phyloP scores from a whole-genome alignment of 2,797 vertebrate species.

The Mormyrus proboscirostris region DNA sequence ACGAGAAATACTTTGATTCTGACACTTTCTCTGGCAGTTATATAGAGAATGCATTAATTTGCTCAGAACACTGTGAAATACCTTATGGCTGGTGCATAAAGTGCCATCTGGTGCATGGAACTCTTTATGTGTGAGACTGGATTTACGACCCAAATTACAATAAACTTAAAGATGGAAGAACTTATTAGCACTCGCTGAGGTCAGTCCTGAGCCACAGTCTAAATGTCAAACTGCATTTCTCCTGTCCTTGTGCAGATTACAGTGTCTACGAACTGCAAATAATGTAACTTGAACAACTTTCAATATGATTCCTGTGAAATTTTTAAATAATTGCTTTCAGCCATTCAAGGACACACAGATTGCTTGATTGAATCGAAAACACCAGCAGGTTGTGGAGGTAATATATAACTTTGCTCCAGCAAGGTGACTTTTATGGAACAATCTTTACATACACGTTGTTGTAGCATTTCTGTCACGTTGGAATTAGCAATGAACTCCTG shows the following conservation, averaged over 20 bases:
- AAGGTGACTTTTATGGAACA: slow-evolving; percentile 4
- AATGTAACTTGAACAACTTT: background rate
- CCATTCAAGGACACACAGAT: background rate
- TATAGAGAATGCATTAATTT: background rate
- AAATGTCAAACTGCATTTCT: background rate
- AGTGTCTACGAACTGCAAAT: background rate
- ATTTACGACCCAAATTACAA: slow-evolving; percentile 8
- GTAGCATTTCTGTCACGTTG: background rate
- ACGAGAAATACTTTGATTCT: slow-evolving; percentile 1
- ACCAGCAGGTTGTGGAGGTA: background rate
- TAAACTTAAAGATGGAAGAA: background rate
- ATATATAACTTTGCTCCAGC: background rate
- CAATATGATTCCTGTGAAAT: background rate
- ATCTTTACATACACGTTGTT: background rate
- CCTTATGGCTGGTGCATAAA: background rate
- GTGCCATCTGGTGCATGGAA: background rate
- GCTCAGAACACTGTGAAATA: background rate
- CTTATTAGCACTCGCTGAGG: background rate
- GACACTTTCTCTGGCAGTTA: background rate
- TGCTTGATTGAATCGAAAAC: background rate
- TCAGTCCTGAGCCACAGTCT: background rate
- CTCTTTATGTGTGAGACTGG: background rate
- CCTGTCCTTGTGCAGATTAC: background rate
- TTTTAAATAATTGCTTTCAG: background rate
- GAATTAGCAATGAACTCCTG: background rate